phyloP scores from a whole-genome alignment of 2,113 vertebrate species.

The Hemiprocne comata region DNA sequence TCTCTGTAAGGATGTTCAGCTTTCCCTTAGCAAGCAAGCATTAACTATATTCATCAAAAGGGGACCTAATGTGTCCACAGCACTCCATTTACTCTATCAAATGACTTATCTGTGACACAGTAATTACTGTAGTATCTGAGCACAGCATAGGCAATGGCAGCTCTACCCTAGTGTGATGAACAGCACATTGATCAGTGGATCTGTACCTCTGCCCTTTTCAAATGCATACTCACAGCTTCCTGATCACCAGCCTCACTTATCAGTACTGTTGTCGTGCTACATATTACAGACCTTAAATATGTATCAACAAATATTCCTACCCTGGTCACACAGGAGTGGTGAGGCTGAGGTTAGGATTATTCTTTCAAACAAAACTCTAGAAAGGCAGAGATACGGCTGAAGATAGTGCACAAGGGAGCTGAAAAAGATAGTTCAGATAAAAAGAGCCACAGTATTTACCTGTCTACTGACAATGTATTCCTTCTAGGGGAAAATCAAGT shows the following conservation, averaged over 20 bases:
- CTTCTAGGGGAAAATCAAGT: neutral
- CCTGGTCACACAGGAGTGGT: neutral
- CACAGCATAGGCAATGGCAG: neutral
- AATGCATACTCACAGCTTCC: neutral
- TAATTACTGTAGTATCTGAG: neutral
- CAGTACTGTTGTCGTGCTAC: neutral
- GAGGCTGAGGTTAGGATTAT: neutral
- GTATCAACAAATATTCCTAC: neutral
- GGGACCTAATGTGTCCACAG: neutral
- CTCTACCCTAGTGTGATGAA: neutral
- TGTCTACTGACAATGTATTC: neutral
- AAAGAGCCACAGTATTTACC: neutral
- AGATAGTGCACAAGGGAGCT: rapidly evolving
- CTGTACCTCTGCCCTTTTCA: neutral
- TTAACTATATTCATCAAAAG: neutral
- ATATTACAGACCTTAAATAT: neutral
- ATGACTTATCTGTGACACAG: neutral
- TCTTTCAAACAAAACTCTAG: neutral
- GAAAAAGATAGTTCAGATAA: neutral
- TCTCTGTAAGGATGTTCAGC: neutral
- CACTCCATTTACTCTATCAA: neutral
- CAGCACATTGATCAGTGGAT: neutral
- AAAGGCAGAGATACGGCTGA: neutral
- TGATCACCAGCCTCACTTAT: neutral
- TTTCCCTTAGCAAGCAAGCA: neutral